Evolutionary conservation across 53 echinoderm and acorn worm genomes (phyloP), one percentile per base, ranked within the genome.

Genomic region (Hippasteria phrygiana): DNA sequence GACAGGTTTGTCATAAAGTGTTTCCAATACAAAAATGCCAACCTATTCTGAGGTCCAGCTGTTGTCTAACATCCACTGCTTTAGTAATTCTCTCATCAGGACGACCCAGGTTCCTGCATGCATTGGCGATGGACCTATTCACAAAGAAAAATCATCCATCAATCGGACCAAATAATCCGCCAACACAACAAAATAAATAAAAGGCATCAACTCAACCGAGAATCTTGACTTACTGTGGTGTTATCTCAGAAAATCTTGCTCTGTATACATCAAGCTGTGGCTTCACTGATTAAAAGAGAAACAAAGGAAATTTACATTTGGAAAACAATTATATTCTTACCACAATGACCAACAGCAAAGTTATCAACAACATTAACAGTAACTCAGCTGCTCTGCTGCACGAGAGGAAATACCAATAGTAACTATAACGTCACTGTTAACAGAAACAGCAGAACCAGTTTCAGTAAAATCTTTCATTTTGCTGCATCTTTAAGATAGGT

Each of bases 221-320:
- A n/a, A 8, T 59, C 6, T 20, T 16, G 34, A 93, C 94, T 97
- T 70, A 97, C 97, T 93, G 93, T 87, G 97, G 97, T n/a, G 97
- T 97, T 47, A 97, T 97, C 89, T 97, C 97, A 17, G 97, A 97
- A 87, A 97, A 97, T 67, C 97, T 88, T 38, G 97, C 97, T 78
- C 97, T 69, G 84, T 94, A 97, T 0, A 97, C 95, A 75, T 97
- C 71, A 46, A 97, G 81, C 37, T 74, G 95, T 31, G 91, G 89
- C 66, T 95, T 97, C 51, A 91, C 97, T 97, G 83, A 39, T 62
- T 77, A 28, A 83, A 75, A 62, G 36, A 73, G 28, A 42, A 6
- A 59, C 47, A 65, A 62, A 78, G 5, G 72, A 77, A 66, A 34
- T 13, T 2, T 16, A 71, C n/a, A n/a, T n/a, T n/a, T n/a, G n/a